Evolutionary conservation across 2,888 invertebrate species (phyloP).

Genomic region (Galeruca laticollis): DNA sequence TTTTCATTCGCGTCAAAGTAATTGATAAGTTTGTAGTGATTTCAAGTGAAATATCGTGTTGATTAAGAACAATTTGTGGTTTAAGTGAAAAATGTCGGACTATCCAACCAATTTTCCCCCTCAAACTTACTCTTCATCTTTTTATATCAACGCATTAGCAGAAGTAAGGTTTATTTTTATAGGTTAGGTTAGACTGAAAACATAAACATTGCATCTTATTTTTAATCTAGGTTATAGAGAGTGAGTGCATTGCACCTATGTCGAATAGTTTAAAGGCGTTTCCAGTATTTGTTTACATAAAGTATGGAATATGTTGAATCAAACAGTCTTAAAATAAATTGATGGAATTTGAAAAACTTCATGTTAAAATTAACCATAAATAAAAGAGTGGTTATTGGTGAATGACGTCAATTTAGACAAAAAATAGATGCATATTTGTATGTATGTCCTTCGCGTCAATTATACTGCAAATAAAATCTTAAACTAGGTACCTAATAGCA

Average conservation of each 20-base stretch:
- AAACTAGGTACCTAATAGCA: constrained; percentile 8
- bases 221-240: constrained; percentile 20
- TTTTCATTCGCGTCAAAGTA: constrained; percentile 15
- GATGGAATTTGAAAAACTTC: neutral
- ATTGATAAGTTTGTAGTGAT: constrained; percentile 11
- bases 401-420: constrained; percentile 25
- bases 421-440: constrained; percentile 32
- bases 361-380: neutral
- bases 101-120: constrained; percentile 60
- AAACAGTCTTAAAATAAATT: neutral
- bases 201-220: constrained; percentile 32
- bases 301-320: neutral
- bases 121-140: constrained; percentile 64
- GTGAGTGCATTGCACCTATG: constrained; percentile 17
- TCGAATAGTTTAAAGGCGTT: constrained; percentile 21
- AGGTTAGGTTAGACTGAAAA: constrained; percentile 48
- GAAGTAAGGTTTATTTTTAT: constrained; percentile 56
- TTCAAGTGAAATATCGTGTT: constrained; percentile 8
- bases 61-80: constrained; percentile 10
- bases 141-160: constrained; percentile 59
- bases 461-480: constrained; percentile 13
- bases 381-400: constrained; percentile 11
- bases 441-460: constrained; percentile 30
- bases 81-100: constrained; percentile 46
- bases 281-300: constrained; percentile 2